Evolutionary conservation across 2,888 invertebrate species (phyloP).

Genomic region (Malachius bipustulatus): DNA sequence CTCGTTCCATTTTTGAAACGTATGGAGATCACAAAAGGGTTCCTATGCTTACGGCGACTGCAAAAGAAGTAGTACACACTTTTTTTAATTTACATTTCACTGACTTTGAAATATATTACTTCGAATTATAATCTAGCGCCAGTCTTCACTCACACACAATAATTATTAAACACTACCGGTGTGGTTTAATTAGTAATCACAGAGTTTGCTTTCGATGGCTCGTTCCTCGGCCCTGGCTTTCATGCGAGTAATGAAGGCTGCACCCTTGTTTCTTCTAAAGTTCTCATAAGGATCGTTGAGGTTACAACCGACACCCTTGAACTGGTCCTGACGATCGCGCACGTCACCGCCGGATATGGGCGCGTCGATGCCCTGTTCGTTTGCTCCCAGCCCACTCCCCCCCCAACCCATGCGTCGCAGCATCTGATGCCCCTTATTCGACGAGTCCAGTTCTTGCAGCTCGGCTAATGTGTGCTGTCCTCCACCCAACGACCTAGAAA

Average conservation of each 20-base stretch:
- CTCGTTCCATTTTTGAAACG: too few species aligned
- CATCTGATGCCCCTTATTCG: conserved; percentile 95
- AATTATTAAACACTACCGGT: too few species aligned
- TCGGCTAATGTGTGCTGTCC: too few species aligned
- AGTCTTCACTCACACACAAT: too few species aligned
- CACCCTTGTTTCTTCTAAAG: conserved; percentile 91
- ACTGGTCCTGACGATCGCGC: conserved; percentile 83
- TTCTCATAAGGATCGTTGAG: conserved; percentile 93
- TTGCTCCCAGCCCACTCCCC: conserved; percentile 84
- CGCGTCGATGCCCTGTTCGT: conserved; percentile 91
- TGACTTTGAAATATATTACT: too few species aligned
- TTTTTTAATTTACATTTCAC: too few species aligned
- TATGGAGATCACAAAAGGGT: too few species aligned
- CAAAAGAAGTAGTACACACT: too few species aligned
- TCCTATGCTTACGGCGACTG: too few species aligned
- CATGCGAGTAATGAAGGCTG: conserved; percentile 90
- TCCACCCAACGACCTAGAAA: too few species aligned
- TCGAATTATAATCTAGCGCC: too few species aligned
- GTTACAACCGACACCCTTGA: conserved; percentile 88
- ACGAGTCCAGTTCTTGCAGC: conserved; percentile 60
- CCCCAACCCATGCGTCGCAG: conserved; percentile 98
- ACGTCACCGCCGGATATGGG: conserved; percentile 87
- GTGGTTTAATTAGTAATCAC: conserved; percentile 16
- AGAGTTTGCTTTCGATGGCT: conserved; percentile 38
- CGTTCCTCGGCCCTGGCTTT: conserved; percentile 75